Conservation (phyloP, 2,113 vertebrate genomes). For the Cryptotis parvus region DNA sequence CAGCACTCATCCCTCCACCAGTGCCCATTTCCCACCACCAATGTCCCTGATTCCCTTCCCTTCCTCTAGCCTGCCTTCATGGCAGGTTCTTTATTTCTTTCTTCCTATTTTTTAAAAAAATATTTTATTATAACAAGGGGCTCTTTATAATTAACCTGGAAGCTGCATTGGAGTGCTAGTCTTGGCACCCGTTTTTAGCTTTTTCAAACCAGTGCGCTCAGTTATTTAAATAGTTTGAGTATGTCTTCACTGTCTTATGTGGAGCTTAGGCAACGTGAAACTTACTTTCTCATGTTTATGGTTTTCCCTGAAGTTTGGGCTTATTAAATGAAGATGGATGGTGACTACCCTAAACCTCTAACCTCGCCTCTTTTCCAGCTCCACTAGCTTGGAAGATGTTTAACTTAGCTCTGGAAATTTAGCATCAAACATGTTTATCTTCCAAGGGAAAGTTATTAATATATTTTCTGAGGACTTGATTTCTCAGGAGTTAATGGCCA, state of each 20-base stretch:
- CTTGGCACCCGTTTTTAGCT: not conserved
- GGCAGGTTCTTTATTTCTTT: too few relatives aligned
- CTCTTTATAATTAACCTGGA: not conserved
- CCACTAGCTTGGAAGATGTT: not conserved
- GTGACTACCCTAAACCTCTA: not conserved
- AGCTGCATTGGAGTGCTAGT: not conserved
- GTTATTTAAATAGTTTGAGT: not conserved
- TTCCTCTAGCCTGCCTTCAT: too few relatives aligned
- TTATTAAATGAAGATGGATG: not conserved
- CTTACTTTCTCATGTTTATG: not conserved
- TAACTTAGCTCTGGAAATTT: not conserved
- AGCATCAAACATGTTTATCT: not conserved
- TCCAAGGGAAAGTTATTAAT: not conserved
- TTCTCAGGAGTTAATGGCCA: not conserved
- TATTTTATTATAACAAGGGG: too few relatives aligned
- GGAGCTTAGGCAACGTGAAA: not conserved
- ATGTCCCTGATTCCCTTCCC: too few relatives aligned
- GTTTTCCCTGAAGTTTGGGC: not conserved
- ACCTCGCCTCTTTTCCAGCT: too few relatives aligned
- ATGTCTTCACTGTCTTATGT: not conserved
- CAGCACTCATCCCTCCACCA: too few relatives aligned
- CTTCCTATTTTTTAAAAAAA: too few relatives aligned
- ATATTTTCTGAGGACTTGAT: not conserved
- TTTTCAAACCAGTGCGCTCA: not conserved
- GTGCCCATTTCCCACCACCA: too few relatives aligned